Evolutionary conservation across 2,888 invertebrate genomes (phyloP).

Genomic region (Synanthedon myopaeformis): DNA sequence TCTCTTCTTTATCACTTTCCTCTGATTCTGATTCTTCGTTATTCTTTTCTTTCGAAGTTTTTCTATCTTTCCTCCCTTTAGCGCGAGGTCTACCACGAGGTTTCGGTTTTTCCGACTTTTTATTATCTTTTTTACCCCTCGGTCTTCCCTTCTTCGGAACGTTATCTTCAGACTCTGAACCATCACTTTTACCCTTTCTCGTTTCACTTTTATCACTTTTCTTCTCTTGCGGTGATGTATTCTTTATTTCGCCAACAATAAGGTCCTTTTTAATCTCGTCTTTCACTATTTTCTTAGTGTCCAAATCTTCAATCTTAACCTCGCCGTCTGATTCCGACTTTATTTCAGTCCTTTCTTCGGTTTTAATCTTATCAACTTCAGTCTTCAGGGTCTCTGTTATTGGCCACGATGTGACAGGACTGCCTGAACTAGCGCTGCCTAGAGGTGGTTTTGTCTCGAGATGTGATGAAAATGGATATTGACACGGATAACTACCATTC

Average conservation of each 20-base stretch:
- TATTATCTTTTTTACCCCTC: constrained; percentile 39
- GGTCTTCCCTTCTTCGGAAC: constrained; percentile 35
- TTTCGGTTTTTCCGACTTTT: constrained; percentile 43
- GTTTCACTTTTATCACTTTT: constrained; percentile 24
- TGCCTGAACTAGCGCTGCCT: constrained; percentile 46
- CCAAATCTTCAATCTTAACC: constrained; percentile 63
- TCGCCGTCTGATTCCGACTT: constrained; percentile 68
- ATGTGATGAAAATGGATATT: constrained; percentile 39
- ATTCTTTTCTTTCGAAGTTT: constrained; percentile 63
- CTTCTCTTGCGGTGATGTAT: constrained; percentile 9
- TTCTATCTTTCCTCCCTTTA: constrained; percentile 56
- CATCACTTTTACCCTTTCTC: constrained; percentile 30
- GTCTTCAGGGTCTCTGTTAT: constrained; percentile 50
- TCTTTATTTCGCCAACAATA: constrained; percentile 16
- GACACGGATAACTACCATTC: constrained; percentile 33
- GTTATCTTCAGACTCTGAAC: constrained; percentile 44
- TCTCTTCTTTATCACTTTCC: constrained; percentile 70
- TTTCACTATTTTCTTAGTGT: constrained; percentile 57
- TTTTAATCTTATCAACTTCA: constrained; percentile 53
- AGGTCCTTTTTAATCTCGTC: constrained; percentile 40
- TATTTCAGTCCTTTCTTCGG: constrained; percentile 54
- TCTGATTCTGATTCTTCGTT: constrained; percentile 67
- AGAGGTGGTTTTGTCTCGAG: constrained; percentile 53
- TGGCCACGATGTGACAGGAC: constrained; percentile 55
- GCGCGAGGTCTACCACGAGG: constrained; percentile 46